Percentiles rank a stretch among this genome's conserved stretches.
Evolutionary conservation across 1,140 invertebrate species (phyloP).

Genomic region (Eufriesea mexicana): DNA sequence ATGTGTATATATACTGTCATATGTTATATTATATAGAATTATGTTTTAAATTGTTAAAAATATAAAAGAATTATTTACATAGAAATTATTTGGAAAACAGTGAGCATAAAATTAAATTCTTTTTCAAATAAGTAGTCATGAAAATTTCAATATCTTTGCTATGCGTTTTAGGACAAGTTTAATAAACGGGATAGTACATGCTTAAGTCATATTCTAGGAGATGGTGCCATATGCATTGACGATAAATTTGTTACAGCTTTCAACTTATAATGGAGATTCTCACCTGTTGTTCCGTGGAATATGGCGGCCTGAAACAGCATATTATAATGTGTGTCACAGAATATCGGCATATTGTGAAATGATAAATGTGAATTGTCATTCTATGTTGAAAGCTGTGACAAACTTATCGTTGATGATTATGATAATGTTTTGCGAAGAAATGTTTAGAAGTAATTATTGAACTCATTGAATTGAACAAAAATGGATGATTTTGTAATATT

Average conservation of each 20-base stretch:
- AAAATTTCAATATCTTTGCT: neutral
- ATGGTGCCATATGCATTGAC: neutral
- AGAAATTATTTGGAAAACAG: neutral
- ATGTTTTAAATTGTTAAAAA: neutral
- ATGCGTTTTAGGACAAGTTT: neutral
- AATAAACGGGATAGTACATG: neutral
- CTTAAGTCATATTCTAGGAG: neutral
- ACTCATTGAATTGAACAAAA: neutral
- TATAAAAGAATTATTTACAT: neutral
- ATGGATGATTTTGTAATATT: neutral
- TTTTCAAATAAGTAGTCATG: neutral
- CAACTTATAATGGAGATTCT: constrained; percentile 1
- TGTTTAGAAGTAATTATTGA: neutral
- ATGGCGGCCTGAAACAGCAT: neutral
- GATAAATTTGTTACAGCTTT: constrained; percentile 6
- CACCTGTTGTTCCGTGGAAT: neutral
- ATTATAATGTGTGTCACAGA: neutral
- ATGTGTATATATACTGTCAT: no score
- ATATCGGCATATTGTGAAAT: neutral
- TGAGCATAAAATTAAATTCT: neutral
- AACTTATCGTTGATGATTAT: neutral
- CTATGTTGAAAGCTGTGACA: neutral
- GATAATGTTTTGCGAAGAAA: neutral
- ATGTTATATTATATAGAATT: neutral
- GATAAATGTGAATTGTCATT: constrained; percentile 1